These are phyloP conservation scores for Phortica variegata DNA, from an alignment of 1,140 invertebrate genomes.

Conservation along the genomic window DNA sequence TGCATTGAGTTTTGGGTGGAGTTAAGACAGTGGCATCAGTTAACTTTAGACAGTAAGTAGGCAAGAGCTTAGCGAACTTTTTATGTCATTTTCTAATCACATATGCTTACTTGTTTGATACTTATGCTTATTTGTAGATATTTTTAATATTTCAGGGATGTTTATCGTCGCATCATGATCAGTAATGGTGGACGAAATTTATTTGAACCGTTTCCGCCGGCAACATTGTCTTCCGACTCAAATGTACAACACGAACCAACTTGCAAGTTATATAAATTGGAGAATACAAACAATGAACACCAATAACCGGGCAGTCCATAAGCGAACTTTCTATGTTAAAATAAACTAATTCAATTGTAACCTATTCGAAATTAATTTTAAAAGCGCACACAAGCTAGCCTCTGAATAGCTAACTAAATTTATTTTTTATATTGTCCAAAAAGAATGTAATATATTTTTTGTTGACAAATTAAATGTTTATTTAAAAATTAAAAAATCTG, in stretches of 20 bases:
- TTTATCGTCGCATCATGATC: conserved; percentile 23
- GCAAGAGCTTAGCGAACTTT: conserved; percentile 21
- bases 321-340: background rate
- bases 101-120: no score
- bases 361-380: no score
- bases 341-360: background rate
- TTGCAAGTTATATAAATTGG: background rate
- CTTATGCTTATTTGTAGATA: background rate
- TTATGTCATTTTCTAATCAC: no score
- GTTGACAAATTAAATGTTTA: no score
- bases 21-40: no score
- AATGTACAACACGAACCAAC: background rate
- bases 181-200: conserved; percentile 20
- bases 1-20: no score
- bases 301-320: background rate
- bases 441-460: no score
- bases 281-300: background rate
- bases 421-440: no score
- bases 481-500: no score
- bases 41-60: no score
- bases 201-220: conserved; percentile 24
- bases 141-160: conserved; percentile 5
- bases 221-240: background rate
- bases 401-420: no score
- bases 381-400: no score